Percentiles rank a stretch among this genome's conserved stretches.
These are phyloP conservation scores for Ips nitidus DNA, from an alignment of 1,140 invertebrate genomes.

Conservation along the genomic window DNA sequence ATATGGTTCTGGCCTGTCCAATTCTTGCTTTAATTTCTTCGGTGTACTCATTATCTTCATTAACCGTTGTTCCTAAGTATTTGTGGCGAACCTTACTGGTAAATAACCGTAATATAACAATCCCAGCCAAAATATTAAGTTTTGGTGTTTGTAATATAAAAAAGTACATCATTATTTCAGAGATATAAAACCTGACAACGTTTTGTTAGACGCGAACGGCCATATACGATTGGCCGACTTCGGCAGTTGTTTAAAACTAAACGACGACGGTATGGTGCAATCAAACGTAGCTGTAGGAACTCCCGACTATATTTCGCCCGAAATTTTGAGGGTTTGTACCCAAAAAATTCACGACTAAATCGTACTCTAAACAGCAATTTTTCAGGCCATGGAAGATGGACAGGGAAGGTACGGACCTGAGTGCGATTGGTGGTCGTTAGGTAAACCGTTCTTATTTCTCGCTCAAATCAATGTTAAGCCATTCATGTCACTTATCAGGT, in stretches of 20 bases:
- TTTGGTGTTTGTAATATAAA: too few relatives aligned
- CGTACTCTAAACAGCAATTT: slow-evolving; percentile 14
- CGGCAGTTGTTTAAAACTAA: slow-evolving; percentile 93
- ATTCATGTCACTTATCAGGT: slow-evolving; percentile 56
- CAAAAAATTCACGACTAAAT: neutral
- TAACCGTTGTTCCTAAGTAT: too few relatives aligned
- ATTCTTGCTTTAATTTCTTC: too few relatives aligned
- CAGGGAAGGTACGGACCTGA: slow-evolving; percentile 97
- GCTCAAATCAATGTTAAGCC: neutral
- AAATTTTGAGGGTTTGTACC: slow-evolving; percentile 77
- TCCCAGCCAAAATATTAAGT: too few relatives aligned
- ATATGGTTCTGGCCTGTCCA: too few relatives aligned
- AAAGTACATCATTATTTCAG: slow-evolving; percentile 55
- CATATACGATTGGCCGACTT: slow-evolving; percentile 99
- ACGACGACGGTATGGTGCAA: slow-evolving; percentile 89
- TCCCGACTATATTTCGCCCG: slow-evolving; percentile 99
- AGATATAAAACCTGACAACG: slow-evolving; percentile 99
- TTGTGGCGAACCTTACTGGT: too few relatives aligned
- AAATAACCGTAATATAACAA: too few relatives aligned
- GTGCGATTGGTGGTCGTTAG: slow-evolving; percentile 99
- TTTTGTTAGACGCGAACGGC: slow-evolving; percentile 96
- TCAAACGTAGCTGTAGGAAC: slow-evolving; percentile 99
- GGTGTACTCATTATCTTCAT: too few relatives aligned
- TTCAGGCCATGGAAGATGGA: slow-evolving; percentile 95
- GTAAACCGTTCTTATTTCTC: slow-evolving; percentile 45